phyloP scores from a whole-genome alignment of 2,797 vertebrate species.

The Bryconaethiops microstoma region DNA sequence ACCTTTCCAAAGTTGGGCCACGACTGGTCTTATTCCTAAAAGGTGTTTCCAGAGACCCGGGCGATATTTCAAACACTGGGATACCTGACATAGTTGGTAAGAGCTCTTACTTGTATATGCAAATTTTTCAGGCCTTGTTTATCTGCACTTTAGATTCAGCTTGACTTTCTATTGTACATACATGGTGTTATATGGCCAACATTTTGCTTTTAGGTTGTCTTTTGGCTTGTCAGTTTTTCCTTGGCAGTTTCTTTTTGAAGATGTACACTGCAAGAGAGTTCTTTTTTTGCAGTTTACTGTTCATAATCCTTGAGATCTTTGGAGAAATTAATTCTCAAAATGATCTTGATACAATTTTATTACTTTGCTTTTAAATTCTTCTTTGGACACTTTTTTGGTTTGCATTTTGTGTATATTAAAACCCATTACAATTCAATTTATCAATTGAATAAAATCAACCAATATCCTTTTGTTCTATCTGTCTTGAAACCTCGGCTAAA shows the following conservation, averaged over 20 bases:
- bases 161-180: neutral
- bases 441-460: slow-evolving; percentile 46
- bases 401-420: slow-evolving; percentile 8
- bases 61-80: slow-evolving; percentile 56
- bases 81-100: slow-evolving; percentile 70
- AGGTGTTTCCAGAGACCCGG: slow-evolving; percentile 52
- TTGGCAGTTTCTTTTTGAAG: slow-evolving; percentile 48
- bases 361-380: slow-evolving; percentile 24
- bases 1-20: slow-evolving; percentile 77
- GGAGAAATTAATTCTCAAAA: slow-evolving; percentile 20
- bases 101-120: slow-evolving; percentile 47
- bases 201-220: slow-evolving; percentile 14
- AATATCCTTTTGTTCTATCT: slow-evolving; percentile 61
- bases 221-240: slow-evolving; percentile 7
- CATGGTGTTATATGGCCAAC: neutral
- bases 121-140: neutral
- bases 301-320: slow-evolving; percentile 10
- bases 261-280: slow-evolving; percentile 46
- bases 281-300: slow-evolving; percentile 17
- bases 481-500: slow-evolving; percentile 63
- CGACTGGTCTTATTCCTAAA: slow-evolving; percentile 63
- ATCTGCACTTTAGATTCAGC: neutral
- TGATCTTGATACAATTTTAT: slow-evolving; percentile 19
- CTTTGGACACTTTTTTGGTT: slow-evolving; percentile 2
- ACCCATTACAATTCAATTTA: slow-evolving; percentile 36